These are phyloP conservation scores for Oryzias melastigma DNA, from an alignment of 2,113 vertebrate genomes.

Conservation along the genomic window DNA sequence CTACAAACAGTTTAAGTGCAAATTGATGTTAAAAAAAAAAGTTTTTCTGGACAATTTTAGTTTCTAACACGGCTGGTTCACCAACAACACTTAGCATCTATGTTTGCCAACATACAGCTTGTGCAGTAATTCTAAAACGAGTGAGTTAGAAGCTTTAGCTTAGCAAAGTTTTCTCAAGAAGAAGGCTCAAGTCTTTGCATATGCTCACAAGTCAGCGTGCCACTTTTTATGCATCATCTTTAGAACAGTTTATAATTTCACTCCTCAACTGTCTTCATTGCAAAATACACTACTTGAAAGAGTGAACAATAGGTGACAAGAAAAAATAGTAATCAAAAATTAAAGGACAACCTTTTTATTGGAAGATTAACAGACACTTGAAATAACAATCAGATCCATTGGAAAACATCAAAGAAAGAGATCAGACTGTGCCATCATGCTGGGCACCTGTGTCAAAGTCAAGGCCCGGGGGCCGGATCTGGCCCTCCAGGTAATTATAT, in stretches of 20 bases:
- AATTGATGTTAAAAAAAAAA: background rate
- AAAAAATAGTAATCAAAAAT: background rate
- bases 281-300: background rate
- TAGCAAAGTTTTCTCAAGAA: slow-evolving; percentile 17
- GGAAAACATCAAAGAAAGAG: too few relatives aligned
- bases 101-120: slow-evolving; percentile 9
- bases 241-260: slow-evolving; percentile 19
- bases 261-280: background rate
- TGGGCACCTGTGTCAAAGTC: too few relatives aligned
- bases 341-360: too few relatives aligned
- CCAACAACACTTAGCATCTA: background rate
- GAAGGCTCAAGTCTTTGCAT: slow-evolving; percentile 16
- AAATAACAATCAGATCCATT: too few relatives aligned
- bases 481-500: too few relatives aligned
- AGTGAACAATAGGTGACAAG: background rate
- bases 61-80: background rate
- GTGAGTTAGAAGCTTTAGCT: slow-evolving; percentile 13
- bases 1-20: background rate
- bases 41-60: slow-evolving; percentile 1
- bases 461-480: too few relatives aligned
- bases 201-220: slow-evolving; percentile 1
- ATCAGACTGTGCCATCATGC: too few relatives aligned
- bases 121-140: slow-evolving; percentile 7
- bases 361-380: too few relatives aligned
- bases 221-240: slow-evolving; percentile 6